Evolutionary conservation across 2,888 invertebrate species (phyloP), one percentile per base, ranked within the genome.

Genomic region (Synanthedon andrenaeformis): DNA sequence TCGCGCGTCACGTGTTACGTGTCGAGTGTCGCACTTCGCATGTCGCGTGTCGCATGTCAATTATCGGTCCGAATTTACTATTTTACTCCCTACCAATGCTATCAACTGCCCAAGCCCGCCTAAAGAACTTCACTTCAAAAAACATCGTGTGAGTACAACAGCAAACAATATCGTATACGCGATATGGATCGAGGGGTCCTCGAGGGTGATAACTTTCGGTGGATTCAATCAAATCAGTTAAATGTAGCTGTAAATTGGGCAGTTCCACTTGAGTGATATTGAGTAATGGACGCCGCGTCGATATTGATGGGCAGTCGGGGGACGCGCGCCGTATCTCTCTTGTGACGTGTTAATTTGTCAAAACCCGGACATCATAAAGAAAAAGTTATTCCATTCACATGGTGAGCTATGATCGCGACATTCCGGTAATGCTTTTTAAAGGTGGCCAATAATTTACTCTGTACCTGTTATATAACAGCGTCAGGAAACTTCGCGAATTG

Each of bases 181-280:
- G 23, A 12, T 35, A 23, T 23, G 19, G 11, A 41, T 23, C 53
- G 8, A 11, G 23, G 41, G 50, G 28, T 28, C 49, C 19, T 54
- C 12, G 13, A 13, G 42, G 68, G 76, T 70, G 74, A 78, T 79
- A 79, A 78, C 76, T 79, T 76, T 75, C 66, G 69, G 70, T 70
- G 76, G 74, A 79, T 81, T 82, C 79, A 80, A 83, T 83, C 82
- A 81, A 80, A 82, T 83, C 80, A 81, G 82, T 83, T 80, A 83
- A 85, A 84, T 82, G 82, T 83, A 81, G 81, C 83, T 82, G 82
- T 78, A 82, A 85, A 85, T 84, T 82, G 82, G 78, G 74, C 79
- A 82, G 83, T 84, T 82, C 78, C 82, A 82, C 80, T 80, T 78
- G 80, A 82, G 72, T 75, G 83, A 74, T 82, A 79, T 80, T 85